Evolutionary conservation across 2,888 invertebrate genomes (phyloP), one percentile per base, ranked within the genome.

Genomic region (Tetragonisca angustula): DNA sequence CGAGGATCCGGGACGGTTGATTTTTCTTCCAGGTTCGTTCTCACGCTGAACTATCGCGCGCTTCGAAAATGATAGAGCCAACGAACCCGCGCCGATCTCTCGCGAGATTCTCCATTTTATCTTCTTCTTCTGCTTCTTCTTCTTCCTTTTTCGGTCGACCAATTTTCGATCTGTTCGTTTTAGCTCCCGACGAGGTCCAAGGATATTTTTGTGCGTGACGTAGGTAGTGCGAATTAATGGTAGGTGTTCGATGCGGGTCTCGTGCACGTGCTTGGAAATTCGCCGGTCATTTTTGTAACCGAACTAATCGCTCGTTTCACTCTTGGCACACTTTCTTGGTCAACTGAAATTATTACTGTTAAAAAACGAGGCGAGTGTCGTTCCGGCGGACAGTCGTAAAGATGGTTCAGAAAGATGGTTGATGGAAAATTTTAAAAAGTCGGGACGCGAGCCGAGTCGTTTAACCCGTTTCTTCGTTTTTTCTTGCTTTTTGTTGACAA

Each of bases 1-100:
- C 70, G 78, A 73, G 80, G 81, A 81, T 83, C 76, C 84, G 73
- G 81, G 79, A 84, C 67, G 76, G 54, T n/a, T 65, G 76, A 84
- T 76, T 85, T 84, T 84, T 80, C 65, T 83, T 68, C 75, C 11
- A 43, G 49, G 72, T 36, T 65, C 36, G 76, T 85, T 85, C 85
- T 86, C 84, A 84, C 84, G 78, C 56, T 67, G 62, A 73, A 71
- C 74, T 65, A 83, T 83, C 76, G 76, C 56, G 56, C 52, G 43
- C 62, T 76, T 80, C 61, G 54, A 64, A 78, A 71, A 80, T 71
- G 72, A 67, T 36, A 52, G 43, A 64, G 67, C 59, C 59, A 59
- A 21, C 19, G 32, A 50, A 32, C 21, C 5, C 19, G 19, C 62
- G 50, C 43, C 56, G 65, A 62, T 75, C 67, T 43, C 74, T 43